Base-by-base conservation (phyloP, 2,113 vertebrate species). In the Suncus etruscus region DNA sequence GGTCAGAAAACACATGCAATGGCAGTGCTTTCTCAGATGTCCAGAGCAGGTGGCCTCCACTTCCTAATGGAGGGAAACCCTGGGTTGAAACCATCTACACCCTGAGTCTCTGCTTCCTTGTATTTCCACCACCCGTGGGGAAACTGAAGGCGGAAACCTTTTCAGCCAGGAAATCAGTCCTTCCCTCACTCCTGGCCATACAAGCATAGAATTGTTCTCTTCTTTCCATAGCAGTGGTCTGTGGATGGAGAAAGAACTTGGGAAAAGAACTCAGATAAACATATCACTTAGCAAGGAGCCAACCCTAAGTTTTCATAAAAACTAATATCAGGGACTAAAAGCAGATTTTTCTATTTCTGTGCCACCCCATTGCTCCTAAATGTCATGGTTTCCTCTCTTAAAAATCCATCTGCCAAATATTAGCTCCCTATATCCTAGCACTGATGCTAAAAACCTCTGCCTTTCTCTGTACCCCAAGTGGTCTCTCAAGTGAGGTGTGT, bases 11-110 rank as follows among this genome's bases (percentile, higher is more conserved):
- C 2, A 16, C 70, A 63, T 1, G 7, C 4, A 24, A 0, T 4
- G 2, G 58, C 1, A 0, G 15, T 39, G 32, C 50, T 58, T 16
- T 11, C 16, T 0, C 6, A 15, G 32, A 45, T 22, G 10, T 24
- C n/a, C 66, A 70, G 45, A 50, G 72, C 48, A 61, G 25, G 20
- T 22, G 8, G n/a, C 27, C 24, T 68, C 31, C 18, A 18, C 25
- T 27, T 47, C 72, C 61, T 47, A 31, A 11, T 18, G 25, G 31
- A 86, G n/a, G 18, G 58, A 39, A 25, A 22, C 8, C 29, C 3
- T 15, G 25, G 3, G 22, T n/a, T 70, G 32, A 75, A 8, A 5
- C 11, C 22, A 15, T 1, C 24, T 32, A 22, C 0, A 4, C 2
- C 22, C 1, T 0, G 15, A 1, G 5, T 27, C 9, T 68, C 65